Evolutionary conservation across 2,888 invertebrate genomes (phyloP), one percentile per base, ranked within the genome.

Genomic region (Autographa pulchrina): DNA sequence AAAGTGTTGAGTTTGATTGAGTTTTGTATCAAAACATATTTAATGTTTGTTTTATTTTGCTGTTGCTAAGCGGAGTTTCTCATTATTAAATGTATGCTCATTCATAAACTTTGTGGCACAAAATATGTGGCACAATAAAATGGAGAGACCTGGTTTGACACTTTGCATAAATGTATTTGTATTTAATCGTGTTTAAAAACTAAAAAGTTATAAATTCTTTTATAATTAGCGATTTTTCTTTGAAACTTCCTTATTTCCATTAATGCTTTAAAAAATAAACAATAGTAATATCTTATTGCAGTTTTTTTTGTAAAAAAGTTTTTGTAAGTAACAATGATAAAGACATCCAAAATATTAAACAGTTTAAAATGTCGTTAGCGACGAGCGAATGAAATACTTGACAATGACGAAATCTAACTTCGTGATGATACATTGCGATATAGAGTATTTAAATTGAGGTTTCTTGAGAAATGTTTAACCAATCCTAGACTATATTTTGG

Each of bases 341-440:
- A 48, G n/a, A 7, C 48, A 1, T 14, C 43, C 16, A 14, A 43
- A 48, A 48, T 48, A 48, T 48, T n/a, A 48, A 48, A 48, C 48
- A 48, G 48, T n/a, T 43, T 48, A 48, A 48, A 48, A 48, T 48
- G 48, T 48, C 48, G n/a, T 48, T 48, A 48, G 48, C 48, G 48
- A 48, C n/a, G 48, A n/a, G 6, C 48, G n/a, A 48, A 48, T 48
- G 43, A 43, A 43, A 43, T 43, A 43, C 43, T 43, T 16, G 43
- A 43, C 43, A 16, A 43, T 43, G 48, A 48, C n/a, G 48, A 48
- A 48, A 48, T n/a, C n/a, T 1, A 48, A n/a, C n/a, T 48, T 48
- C 48, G 48, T 48, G 48, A 48, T 7, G 48, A 43, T 43, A 43
- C 14, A 43, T 43, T 43, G 43, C 43, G 14, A 43, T 43, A 5